Evolutionary conservation across 2,888 invertebrate species (phyloP), one percentile per base, ranked within the genome.

Genomic region (Lapara coniferarum): DNA sequence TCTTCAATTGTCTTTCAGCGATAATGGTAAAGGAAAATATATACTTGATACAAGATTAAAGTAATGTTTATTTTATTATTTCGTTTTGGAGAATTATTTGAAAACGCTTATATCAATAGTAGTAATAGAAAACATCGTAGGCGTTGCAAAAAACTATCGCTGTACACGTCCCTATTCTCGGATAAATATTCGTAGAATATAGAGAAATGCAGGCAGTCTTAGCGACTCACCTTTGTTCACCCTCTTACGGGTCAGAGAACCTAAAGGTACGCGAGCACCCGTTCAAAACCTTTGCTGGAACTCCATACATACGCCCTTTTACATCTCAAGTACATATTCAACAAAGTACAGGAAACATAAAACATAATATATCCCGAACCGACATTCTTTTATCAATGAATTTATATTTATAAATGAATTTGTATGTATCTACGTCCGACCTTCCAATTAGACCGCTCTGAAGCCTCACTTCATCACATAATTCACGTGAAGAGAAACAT

Each of bases 381-480:
- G 77, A 72, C 52, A 78, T 75, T 75, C 72, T 76, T 77, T 77
- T 81, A 81, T 81, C 74, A 75, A 79, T 79, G 81, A 81, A 76
- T n/a, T n/a, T n/a, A n/a, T n/a, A n/a, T n/a, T n/a, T n/a, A n/a
- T 81, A 82, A 83, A 83, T 81, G 79, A 75, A 78, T 83, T 86
- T 84, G 81, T 82, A 80, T 78, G 76, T 82, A 80, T 79, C 75
- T 78, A 78, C 80, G 76, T 78, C 78, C 80, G 79, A 81, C 84
- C 82, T 81, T 83, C 86, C 85, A 89, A 88, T 88, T 88, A 89
- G 77, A 79, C 76, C 81, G 81, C 80, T 82, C 81, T 77, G 77
- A 75, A 81, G 78, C 78, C 77, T 82, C 75, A 69, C 75, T 73
- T 77, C 78, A 75, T 77, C 77, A 81, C 78, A 66, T 70, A 52